Base-by-base conservation (phyloP, 2,113 vertebrate genomes). In the Myotis lucifugus region DNA sequence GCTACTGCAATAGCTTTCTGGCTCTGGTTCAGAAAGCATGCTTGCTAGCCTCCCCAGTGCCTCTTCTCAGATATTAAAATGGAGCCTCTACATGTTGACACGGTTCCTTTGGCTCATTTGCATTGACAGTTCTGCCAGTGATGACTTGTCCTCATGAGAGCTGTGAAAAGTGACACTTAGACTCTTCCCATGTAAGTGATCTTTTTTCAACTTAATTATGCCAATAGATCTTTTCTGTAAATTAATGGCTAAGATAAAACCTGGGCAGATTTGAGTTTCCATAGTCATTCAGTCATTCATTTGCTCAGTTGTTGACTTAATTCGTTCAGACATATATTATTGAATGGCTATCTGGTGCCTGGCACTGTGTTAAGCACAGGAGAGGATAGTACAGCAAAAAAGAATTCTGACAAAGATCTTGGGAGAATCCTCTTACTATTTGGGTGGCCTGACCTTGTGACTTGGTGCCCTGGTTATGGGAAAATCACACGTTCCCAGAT, bases 31-130 rank as follows among this genome's bases (percentile, higher is more conserved):
- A 94, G 86, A 56, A 67, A 72, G 59, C 34, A 93, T 54, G 17
- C 85, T 73, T 90, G 32, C 6, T 72, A 76, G 78, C 32, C 95
- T 73, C 56, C 46, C 48, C 81, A 40, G 19, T 90, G 61, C 56
- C 85, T 96, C 93, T 81, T 95, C 69, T 91, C 83, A 84, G 69
- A 32, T 67, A 77, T 81, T 77, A 77, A 88, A 18, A 32, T 34
- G 93, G 72, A 84, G 25, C 0, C 1, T 76, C 42, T 89, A 59
- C 18, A 34, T 29, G 70, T 52, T 69, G 34, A 19, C 77, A 82
- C 37, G 9, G 40, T 78, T 66, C 34, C n/a, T 88, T 93, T 6
- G 52, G 40, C 54, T 88, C 86, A 34, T 91, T 76, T 74, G 42
- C 77, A 67, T 50, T 82, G 93, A 90, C 76, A 78, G 19, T 8